A percentile compares a stretch with the other conserved stretches of the same genome.
Conservation (phyloP, 2,888 invertebrate genomes). For the Chrysina gloriosa region DNA sequence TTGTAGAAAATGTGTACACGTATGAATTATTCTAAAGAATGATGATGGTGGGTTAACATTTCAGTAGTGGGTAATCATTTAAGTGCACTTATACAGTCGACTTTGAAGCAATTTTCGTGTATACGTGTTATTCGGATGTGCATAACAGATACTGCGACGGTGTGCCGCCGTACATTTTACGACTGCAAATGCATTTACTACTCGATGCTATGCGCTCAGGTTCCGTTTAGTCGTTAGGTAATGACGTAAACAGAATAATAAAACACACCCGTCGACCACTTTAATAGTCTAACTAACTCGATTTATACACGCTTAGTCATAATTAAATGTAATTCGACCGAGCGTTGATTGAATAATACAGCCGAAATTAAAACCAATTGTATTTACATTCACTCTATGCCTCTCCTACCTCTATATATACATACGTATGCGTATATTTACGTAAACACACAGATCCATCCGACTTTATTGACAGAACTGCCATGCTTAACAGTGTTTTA, state of each 20-base stretch:
- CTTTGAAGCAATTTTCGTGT: slow-evolving; percentile 5
- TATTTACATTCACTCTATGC: slow-evolving; percentile 30
- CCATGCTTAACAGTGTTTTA: slow-evolving; percentile 37
- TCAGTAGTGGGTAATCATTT: slow-evolving; percentile 1
- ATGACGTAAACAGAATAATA: slow-evolving; percentile 39
- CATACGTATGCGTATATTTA: no score
- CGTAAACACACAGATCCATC: background rate
- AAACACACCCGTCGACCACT: slow-evolving; percentile 35
- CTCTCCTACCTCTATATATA: background rate
- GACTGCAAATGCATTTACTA: slow-evolving; percentile 19
- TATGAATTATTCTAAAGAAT: no score
- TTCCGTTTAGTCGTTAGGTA: slow-evolving; percentile 31
- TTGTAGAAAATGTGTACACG: no score
- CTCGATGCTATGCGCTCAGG: slow-evolving; percentile 5
- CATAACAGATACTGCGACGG: slow-evolving; percentile 14
- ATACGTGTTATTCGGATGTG: background rate
- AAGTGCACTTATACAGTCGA: background rate
- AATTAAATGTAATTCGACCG: slow-evolving; percentile 42
- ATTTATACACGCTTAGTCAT: slow-evolving; percentile 39
- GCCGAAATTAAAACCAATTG: slow-evolving; percentile 38
- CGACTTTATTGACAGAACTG: slow-evolving; percentile 36
- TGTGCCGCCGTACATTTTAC: slow-evolving; percentile 27
- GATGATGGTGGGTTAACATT: background rate
- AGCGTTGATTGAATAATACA: slow-evolving; percentile 43
- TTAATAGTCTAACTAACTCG: slow-evolving; percentile 35